Evolutionary conservation across 2,113 vertebrate genomes (phyloP), one percentile per base, ranked within the genome.

Genomic region (Trinectes maculatus): DNA sequence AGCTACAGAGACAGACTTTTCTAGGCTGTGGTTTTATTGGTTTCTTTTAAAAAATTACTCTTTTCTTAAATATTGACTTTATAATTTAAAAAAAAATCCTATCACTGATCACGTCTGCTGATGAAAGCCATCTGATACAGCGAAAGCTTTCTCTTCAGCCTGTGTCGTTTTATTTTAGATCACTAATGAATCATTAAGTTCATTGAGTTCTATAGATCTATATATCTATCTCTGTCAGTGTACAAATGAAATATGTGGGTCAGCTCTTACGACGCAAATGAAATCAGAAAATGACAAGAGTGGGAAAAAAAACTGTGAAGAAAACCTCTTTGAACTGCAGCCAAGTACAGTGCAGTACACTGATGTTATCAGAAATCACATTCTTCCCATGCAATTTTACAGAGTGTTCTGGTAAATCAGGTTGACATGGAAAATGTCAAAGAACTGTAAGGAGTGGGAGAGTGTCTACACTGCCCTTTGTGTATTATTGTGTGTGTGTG

Each of bases 371-470:
- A 82, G 64, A 85, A 90, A 89, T 89, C 82, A 85, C 79, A 87
- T 85, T 84, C 84, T 83, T 82, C 80, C 65, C 25, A 80, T 77
- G 77, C 83, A 86, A 84, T 91, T 86, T 86, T n/a, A 47, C 71
- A 65, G 80, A 83, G 86, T 87, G 88, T 86, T 84, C 83, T 72
- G 77, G 72, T 85, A 89, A 91, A 89, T 89, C 86, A 86, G 76
- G 84, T 87, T 85, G 89, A 89, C 89, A 87, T 49, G 74, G 89
- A 84, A 89, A 88, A 91, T 89, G 88, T 90, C 90, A 91, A 85
- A 88, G 78, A 87, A 88, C 78, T 83, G 84, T 87, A 79, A 84
- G 76, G 74, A 86, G 68, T 64, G 71, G 76, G 51, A 76, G 69
- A 82, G 82, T 77, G 82, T 79, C 81, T 67, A 73, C 67, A 82